A percentile compares a stretch with the other conserved stretches of the same genome.
phyloP scores from a whole-genome alignment of 2,797 vertebrate genomes.

The Pipistrellus kuhlii region DNA sequence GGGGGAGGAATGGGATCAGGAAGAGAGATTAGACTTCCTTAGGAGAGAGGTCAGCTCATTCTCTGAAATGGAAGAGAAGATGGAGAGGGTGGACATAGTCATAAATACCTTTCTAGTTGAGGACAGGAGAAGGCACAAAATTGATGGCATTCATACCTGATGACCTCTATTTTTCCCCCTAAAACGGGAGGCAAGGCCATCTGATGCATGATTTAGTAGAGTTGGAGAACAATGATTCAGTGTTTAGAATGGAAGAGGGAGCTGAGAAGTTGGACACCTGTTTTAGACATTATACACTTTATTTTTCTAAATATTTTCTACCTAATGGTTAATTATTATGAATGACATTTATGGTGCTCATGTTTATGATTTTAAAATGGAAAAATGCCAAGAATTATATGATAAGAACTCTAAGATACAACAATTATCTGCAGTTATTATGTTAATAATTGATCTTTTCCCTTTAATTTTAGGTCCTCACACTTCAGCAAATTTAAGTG shows the following conservation, averaged over 20 bases:
- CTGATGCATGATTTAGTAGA: background rate
- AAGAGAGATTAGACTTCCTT: background rate
- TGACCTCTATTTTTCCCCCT: background rate
- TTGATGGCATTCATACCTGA: background rate
- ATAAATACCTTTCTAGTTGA: background rate
- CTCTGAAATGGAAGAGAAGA: background rate
- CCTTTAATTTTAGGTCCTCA: constrained; percentile 84
- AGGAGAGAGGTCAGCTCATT: background rate
- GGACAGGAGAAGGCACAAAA: background rate
- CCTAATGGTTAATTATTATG: background rate
- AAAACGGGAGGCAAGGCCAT: background rate
- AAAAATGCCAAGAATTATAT: constrained; percentile 10
- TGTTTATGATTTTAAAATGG: constrained; percentile 44
- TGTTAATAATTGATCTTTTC: constrained; percentile 50
- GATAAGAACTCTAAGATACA: background rate
- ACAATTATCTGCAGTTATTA: background rate
- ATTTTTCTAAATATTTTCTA: constrained; percentile 16
- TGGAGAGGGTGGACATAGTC: background rate
- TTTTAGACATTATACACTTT: background rate
- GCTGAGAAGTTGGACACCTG: background rate
- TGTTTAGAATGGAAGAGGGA: background rate
- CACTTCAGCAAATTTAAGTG: constrained; percentile 87
- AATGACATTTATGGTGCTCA: background rate
- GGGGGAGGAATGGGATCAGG: background rate
- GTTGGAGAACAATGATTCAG: background rate